Evolutionary conservation across 2,888 invertebrate species (phyloP).

Genomic region (Empis livida): DNA sequence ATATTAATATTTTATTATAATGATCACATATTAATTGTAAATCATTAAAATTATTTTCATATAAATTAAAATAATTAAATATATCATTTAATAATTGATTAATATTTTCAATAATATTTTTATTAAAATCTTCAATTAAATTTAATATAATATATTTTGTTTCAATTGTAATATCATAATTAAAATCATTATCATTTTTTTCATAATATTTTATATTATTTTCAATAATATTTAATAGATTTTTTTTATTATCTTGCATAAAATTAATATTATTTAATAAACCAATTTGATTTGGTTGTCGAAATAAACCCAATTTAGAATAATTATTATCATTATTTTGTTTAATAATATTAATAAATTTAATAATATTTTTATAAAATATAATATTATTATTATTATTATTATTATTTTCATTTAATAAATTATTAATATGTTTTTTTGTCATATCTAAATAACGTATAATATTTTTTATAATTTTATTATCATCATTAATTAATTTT

Average conservation of each 20-base stretch:
- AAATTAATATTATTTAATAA: neutral
- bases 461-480: neutral
- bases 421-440: neutral
- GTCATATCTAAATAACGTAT: conserved; percentile 1
- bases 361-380: neutral
- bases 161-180: conserved; percentile 4
- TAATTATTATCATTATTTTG: neutral
- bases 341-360: neutral
- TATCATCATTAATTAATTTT: conserved; percentile 1
- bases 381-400: no score
- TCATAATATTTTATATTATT: neutral
- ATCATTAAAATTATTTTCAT: no score
- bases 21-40: no score
- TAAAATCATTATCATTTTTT: no score
- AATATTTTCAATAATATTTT: neutral
- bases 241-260: neutral
- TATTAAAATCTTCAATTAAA: neutral
- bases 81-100: no score
- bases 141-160: conserved; percentile 3
- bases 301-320: neutral
- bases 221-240: neutral
- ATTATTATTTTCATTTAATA: neutral
- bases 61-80: no score
- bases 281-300: neutral
- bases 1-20: no score